Base-by-base conservation (phyloP, 2,113 vertebrate species). In the Pseudorectes ferrugineus region DNA sequence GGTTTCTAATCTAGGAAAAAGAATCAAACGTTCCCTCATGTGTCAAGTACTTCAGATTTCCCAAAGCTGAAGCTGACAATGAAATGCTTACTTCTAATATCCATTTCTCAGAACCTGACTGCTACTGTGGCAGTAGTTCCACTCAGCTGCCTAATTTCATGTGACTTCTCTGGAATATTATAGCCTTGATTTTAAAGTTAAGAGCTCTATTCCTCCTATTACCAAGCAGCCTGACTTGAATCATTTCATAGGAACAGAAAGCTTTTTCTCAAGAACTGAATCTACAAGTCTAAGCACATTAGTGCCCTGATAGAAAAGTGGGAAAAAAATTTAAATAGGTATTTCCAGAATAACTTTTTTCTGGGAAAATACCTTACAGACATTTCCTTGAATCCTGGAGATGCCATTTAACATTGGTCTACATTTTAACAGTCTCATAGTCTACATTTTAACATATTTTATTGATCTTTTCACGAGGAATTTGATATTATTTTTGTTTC, bases 21-120 rank as follows among this genome's bases (percentile, higher is more conserved):
- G 55, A 65, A 61, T 49, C 35, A 70, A 45, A 29, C 0, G 0
- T 84, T 87, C 12, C 55, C 16, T 87, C 17, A 2, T 33, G n/a
- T 74, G 51, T 66, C 65, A 84, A 28, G 25, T 14, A 21, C 42
- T 81, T 89, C 55, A 57, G 12, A 58, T 73, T 89, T 86, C 46
- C 59, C 22, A 65, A 52, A 80, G 28, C 49, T 70, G 14, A 91
- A 48, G 51, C 7, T 73, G 80, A 36, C 48, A 77, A 12, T 61
- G 58, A 73, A 73, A 40, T 24, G 3, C 31, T 78, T 70, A 10
- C 38, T 61, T 51, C 14, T 42, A 29, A 35, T 52, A 25, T 2
- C 26, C 24, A 8, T 76, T 86, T 89, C 80, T 73, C 79, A 84
- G 88, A 94, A 49, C 42, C 20, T 65, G 76, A 33, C 45, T 9